Base-by-base conservation (phyloP, 2,113 vertebrate genomes). In the Aptenodytes patagonicus region DNA sequence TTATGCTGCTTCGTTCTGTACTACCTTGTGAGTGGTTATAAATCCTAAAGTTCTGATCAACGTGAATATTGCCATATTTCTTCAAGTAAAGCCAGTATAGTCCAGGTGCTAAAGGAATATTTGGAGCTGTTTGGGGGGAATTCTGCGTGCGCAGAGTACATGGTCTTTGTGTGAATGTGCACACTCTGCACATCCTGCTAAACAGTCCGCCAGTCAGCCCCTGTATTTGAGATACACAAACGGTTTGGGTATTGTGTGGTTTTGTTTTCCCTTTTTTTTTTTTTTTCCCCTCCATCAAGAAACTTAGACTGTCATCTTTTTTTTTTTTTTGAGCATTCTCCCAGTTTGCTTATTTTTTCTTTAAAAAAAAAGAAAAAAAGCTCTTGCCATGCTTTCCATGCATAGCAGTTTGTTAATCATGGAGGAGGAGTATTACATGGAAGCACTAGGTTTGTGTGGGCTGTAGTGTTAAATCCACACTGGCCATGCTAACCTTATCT, bases 131-230 rank as follows among this genome's bases (percentile, higher is more conserved):
- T 6, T 47, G 9, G 2, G 11, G 24, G 9, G 2, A 28, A 5
- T 8, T 12, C 25, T 19, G 3, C 17, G 8, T 52, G 44, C 12
- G 24, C 49, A 49, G 55, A 47, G 6, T 57, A 62, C 1, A 0
- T 54, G 28, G 11, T 40, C 57, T 65, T 65, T 5, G 0, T 60
- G n/a, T 57, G 42, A 64, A 76, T 25, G 18, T 49, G 44, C 55
- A 28, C 44, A 11, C 83, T 61, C 29, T 87, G 17, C 11, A 11
- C 5, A 13, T 89, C 12, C 46, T 13, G 3, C 25, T 76, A 32
- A 76, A 47, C 13, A 71, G 28, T 68, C 16, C 13, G 44, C 29
- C 64, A 55, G n/a, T 42, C 20, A 80, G 31, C 7, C 14, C 7
- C 26, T 44, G 5, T 78, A 52, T 61, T 52, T 42, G 31, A 88